phyloP scores from a whole-genome alignment of 2,888 invertebrate species.

The Bugula neritina region DNA sequence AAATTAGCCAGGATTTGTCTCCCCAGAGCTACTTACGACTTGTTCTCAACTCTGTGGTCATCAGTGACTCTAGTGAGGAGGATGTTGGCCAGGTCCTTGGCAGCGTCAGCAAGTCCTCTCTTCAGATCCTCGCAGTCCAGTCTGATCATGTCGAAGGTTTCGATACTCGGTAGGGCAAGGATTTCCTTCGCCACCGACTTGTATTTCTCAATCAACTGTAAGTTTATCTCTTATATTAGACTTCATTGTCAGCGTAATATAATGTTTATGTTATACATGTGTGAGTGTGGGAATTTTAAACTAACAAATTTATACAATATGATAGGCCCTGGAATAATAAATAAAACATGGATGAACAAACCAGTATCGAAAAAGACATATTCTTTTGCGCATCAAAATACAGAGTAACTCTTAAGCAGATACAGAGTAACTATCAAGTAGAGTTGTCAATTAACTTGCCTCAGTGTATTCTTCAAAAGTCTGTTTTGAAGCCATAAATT shows the following conservation, averaged over 20 bases:
- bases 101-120: slow-evolving; percentile 48
- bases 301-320: no score
- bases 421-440: not conserved
- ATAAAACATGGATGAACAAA: no score
- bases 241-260: no score
- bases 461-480: slow-evolving; percentile 52
- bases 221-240: not conserved
- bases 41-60: slow-evolving; percentile 49
- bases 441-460: slow-evolving; percentile 35
- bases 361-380: no score
- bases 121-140: slow-evolving; percentile 54
- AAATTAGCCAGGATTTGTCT: not conserved
- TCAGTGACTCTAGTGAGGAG: slow-evolving; percentile 48
- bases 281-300: no score
- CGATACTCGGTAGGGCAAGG: slow-evolving; percentile 49
- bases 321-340: no score
- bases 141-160: slow-evolving; percentile 52
- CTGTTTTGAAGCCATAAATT: slow-evolving; percentile 49
- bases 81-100: slow-evolving; percentile 45
- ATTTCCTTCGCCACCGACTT: slow-evolving; percentile 47
- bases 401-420: no score
- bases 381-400: no score
- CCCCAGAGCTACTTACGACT: slow-evolving; percentile 36
- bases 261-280: no score
- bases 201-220: slow-evolving; percentile 50